Percentiles rank a stretch among this genome's conserved stretches.
phyloP scores from a whole-genome alignment of 2,113 vertebrate species.

The Cyprinodon brontotheroides region DNA sequence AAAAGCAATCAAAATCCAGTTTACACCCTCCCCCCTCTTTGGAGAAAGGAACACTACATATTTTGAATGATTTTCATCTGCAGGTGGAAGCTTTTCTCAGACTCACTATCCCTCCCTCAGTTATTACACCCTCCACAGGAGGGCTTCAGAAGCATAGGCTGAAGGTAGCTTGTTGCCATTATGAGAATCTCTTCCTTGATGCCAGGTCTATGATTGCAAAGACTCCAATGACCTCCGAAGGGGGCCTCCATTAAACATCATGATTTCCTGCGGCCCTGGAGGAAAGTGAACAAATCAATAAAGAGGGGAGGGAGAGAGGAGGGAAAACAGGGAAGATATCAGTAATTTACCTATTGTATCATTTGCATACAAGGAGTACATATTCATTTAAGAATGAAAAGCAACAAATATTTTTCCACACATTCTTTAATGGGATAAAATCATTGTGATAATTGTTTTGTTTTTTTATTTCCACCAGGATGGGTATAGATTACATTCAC shows the following conservation, averaged over 20 bases:
- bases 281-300: slow-evolving; percentile 22
- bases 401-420: not conserved
- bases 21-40: slow-evolving; percentile 58
- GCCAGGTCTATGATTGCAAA: slow-evolving; percentile 32
- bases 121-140: slow-evolving; percentile 38
- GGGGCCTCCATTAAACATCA: slow-evolving; percentile 29
- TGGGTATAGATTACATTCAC: not conserved
- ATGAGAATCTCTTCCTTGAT: slow-evolving; percentile 29
- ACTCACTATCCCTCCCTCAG: slow-evolving; percentile 35
- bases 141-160: slow-evolving; percentile 28
- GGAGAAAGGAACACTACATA: slow-evolving; percentile 68
- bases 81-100: slow-evolving; percentile 7
- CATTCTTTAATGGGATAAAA: not conserved
- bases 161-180: slow-evolving; percentile 57
- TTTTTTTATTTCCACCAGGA: not conserved
- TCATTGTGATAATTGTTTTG: not conserved
- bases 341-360: slow-evolving; percentile 17
- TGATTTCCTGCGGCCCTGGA: slow-evolving; percentile 57
- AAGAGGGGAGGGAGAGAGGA: not conserved
- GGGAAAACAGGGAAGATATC: slow-evolving; percentile 9
- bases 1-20: slow-evolving; percentile 33
- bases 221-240: slow-evolving; percentile 20
- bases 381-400: slow-evolving; percentile 5
- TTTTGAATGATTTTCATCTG: slow-evolving; percentile 47
- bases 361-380: not conserved